Base-by-base conservation (phyloP, 2,797 vertebrate genomes). In the Silurus aristotelis region DNA sequence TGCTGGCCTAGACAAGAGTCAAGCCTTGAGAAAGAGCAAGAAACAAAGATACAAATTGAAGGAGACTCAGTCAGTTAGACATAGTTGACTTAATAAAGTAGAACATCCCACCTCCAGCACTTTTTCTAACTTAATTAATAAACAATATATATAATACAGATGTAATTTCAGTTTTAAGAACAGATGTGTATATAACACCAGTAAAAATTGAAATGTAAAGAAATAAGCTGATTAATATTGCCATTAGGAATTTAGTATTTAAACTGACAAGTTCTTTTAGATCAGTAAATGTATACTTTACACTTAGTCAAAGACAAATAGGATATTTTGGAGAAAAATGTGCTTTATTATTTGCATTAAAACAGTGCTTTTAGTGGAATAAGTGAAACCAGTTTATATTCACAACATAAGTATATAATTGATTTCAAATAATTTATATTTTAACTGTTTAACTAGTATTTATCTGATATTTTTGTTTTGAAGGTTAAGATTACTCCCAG, bases 1-100 rank as follows among this genome's bases (percentile, higher is more conserved):
- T 85, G 85, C 88, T 90, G 89, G 87, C 87, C 87, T 82, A 87
- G 90, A 89, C 89, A 89, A 89, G 84, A 91, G 82, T 84, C 84
- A 92, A 90, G 88, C 81, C 90, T 91, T 87, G 72, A 81, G 86
- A 84, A 79, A 70, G 81, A 83, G 78, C 66, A 38, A 85, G 87
- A 88, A 84, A 88, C 88, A 87, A 90, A 92, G 92, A 8, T 13
- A 55, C 27, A 7, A n/a, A 27, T 31, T 83, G 58, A 86, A 20
- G 79, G 81, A 85, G 58, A 80, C 91, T 89, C 76, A 80, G 86
- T n/a, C 88, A 91, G 68, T 90, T 89, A 90, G 91, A 91, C 67
- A 72, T 61, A 61, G 38, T 25, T 82, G 82, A 31, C 77, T 85
- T 72, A 20, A 0, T 68, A 82, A 90, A 71, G 80, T 22, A 78